phyloP scores from a whole-genome alignment of 2,888 invertebrate species.

The Drosophila dives region DNA sequence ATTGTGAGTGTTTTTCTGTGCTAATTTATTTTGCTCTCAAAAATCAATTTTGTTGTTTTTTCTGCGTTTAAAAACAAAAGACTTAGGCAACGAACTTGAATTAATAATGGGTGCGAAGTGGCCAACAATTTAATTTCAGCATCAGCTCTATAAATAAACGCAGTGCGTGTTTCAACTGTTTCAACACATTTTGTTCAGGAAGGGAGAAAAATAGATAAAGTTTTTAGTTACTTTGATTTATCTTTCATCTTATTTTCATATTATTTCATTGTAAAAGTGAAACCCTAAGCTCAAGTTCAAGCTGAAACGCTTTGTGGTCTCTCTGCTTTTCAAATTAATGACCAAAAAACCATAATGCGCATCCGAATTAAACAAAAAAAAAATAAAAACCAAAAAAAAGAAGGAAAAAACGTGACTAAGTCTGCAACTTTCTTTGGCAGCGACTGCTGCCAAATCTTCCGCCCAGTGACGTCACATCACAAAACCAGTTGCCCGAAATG shows the following conservation, averaged over 20 bases:
- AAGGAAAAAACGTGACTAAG: slow-evolving; percentile 62
- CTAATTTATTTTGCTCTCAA: slow-evolving; percentile 43
- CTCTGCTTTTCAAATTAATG: slow-evolving; percentile 29
- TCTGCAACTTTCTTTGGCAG: slow-evolving; percentile 68
- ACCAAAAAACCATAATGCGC: slow-evolving; percentile 32
- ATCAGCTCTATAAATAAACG: slow-evolving; percentile 7
- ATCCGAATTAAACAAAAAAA: slow-evolving; percentile 4
- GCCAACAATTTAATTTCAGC: slow-evolving; percentile 1
- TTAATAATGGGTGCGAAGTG: slow-evolving; percentile 20
- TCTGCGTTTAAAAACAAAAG: slow-evolving; percentile 59
- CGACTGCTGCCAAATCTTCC: slow-evolving; percentile 61
- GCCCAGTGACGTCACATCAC: slow-evolving; percentile 66
- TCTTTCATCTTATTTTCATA: slow-evolving; percentile 5
- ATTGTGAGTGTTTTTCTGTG: slow-evolving; percentile 44
- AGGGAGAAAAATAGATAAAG: slow-evolving; percentile 11
- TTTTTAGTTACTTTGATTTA: slow-evolving; percentile 6
- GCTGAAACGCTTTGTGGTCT: slow-evolving; percentile 19
- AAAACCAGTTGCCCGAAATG: slow-evolving; percentile 66
- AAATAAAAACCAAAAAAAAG: slow-evolving; percentile 6
- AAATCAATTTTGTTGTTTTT: slow-evolving; percentile 4
- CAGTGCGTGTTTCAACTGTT: slow-evolving; percentile 15
- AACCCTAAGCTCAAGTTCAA: slow-evolving; percentile 60
- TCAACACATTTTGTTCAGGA: slow-evolving; percentile 23
- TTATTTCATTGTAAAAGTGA: slow-evolving; percentile 47
- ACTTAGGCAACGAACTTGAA: slow-evolving; percentile 74